Conservation (phyloP, 53 echinoderm and acorn worm genomes). For the Hippasteria phrygiana region DNA sequence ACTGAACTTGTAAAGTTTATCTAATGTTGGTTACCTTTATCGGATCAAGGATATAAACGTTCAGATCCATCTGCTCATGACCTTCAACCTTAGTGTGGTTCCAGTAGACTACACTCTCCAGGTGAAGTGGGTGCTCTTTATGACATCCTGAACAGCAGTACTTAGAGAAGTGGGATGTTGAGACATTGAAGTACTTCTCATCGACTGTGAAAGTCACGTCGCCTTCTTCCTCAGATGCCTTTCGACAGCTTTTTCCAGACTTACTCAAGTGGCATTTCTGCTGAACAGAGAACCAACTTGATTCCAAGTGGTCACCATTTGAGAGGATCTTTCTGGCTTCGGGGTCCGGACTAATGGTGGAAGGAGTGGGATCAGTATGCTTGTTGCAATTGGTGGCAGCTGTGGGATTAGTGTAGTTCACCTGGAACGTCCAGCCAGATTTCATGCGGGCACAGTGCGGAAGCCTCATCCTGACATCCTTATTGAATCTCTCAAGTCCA, state of each 20-base stretch:
- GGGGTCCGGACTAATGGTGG: background rate
- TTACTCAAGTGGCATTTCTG: background rate
- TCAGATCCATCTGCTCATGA: slow-evolving; percentile 65
- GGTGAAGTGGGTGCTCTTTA: slow-evolving; percentile 68
- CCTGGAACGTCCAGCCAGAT: slow-evolving; percentile 71
- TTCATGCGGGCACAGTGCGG: slow-evolving; percentile 70
- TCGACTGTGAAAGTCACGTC: slow-evolving; percentile 70
- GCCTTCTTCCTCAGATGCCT: background rate
- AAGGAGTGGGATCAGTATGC: background rate
- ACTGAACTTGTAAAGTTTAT: background rate
- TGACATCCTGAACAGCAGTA: slow-evolving; percentile 78
- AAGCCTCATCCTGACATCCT: slow-evolving; percentile 53
- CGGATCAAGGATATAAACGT: slow-evolving; percentile 71
- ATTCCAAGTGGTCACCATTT: background rate
- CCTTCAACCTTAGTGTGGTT: slow-evolving; percentile 47
- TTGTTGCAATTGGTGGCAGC: slow-evolving; percentile 3
- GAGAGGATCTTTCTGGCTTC: background rate
- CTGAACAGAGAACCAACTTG: slow-evolving; percentile 23
- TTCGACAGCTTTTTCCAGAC: slow-evolving; percentile 8
- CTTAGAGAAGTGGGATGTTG: slow-evolving; percentile 76
- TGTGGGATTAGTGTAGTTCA: slow-evolving; percentile 62
- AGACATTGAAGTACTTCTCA: slow-evolving; percentile 69
- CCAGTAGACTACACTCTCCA: slow-evolving; percentile 73
- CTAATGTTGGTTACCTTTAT: slow-evolving; percentile 64
- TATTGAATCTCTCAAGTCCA: slow-evolving; percentile 60